phyloP scores from a whole-genome alignment of 2,113 vertebrate species.

The Nothocercus nigrocapillus region DNA sequence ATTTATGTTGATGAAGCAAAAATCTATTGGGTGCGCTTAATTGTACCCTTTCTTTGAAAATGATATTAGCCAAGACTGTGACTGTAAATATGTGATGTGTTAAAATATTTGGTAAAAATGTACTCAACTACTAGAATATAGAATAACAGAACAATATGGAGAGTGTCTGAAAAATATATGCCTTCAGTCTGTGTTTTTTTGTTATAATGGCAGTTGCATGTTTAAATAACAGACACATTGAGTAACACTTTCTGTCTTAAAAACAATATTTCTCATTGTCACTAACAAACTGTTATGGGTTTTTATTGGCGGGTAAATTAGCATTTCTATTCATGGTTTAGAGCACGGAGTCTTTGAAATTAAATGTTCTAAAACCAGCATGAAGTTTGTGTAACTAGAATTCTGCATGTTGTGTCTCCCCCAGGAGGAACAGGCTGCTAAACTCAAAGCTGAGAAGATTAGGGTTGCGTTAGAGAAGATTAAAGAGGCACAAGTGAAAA shows the following conservation, averaged over 20 bases:
- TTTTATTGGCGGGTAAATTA: not conserved
- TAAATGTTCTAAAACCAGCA: not conserved
- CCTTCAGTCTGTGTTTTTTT: not conserved
- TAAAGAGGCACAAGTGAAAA: conserved; percentile 99
- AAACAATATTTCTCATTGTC: not conserved
- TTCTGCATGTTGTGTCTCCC: conserved; percentile 58
- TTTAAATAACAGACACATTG: not conserved
- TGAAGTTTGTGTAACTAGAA: conserved; percentile 44
- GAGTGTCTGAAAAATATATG: not conserved
- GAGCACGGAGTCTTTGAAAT: not conserved
- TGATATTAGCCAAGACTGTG: not conserved
- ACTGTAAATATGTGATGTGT: not conserved
- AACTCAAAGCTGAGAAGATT: conserved; percentile 97
- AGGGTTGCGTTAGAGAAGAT: conserved; percentile 97
- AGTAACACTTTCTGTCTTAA: not conserved
- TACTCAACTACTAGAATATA: not conserved
- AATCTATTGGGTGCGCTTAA: fast-evolving
- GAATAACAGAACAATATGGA: not conserved
- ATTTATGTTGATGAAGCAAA: not conserved
- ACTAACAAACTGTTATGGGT: not conserved
- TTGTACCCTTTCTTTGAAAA: not conserved
- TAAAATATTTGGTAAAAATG: not conserved
- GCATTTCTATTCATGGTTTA: conserved; percentile 24
- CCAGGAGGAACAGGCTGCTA: conserved; percentile 97
- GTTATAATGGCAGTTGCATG: not conserved